Evolutionary conservation across 2,113 vertebrate genomes (phyloP).

Genomic region (Plecotus auritus): DNA sequence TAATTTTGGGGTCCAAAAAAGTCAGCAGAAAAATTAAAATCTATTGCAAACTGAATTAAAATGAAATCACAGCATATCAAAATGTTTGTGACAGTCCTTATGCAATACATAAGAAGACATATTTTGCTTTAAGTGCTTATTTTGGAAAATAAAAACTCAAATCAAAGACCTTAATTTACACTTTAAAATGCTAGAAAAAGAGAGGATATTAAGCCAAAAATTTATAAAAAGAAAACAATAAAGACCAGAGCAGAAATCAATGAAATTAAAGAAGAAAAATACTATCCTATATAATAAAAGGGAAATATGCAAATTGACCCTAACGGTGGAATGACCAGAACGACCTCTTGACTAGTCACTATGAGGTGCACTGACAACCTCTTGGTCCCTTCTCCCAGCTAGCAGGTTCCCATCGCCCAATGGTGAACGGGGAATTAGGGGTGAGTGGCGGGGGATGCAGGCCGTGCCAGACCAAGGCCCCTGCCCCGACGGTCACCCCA

Average conservation of each 20-base stretch:
- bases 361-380: too few relatives aligned
- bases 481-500: too few relatives aligned
- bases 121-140: not conserved
- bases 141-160: not conserved
- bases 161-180: not conserved
- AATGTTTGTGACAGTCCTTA: not conserved
- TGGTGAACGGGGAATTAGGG: too few relatives aligned
- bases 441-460: too few relatives aligned
- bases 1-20: not conserved
- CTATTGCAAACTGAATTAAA: not conserved
- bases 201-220: not conserved
- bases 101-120: not conserved
- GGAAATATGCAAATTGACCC: too few relatives aligned
- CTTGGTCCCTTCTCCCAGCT: too few relatives aligned
- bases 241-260: not conserved
- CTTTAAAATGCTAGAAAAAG: not conserved
- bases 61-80: not conserved
- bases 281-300: not conserved
- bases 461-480: too few relatives aligned
- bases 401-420: fast-evolving
- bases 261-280: not conserved
- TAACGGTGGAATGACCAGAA: too few relatives aligned
- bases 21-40: not conserved
- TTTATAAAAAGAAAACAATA: not conserved
- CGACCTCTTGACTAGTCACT: too few relatives aligned